Base-by-base conservation (phyloP, 1,140 invertebrate genomes). In the Drosophila azteca region DNA sequence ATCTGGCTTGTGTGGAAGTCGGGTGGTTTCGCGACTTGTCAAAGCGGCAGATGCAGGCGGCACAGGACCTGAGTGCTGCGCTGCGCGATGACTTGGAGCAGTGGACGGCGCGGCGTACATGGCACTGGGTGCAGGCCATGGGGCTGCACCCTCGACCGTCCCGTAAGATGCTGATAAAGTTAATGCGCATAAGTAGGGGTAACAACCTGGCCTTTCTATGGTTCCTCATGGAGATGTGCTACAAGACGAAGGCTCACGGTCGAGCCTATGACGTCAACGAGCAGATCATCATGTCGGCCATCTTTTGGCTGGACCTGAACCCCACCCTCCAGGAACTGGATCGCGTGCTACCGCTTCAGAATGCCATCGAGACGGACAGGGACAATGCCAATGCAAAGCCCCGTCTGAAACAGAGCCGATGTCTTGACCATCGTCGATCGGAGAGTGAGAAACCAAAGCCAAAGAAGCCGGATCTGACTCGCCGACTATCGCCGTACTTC, bases 131-230 rank as follows among this genome's bases (percentile, higher is more conserved):
- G 3, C 7, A 8, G 1, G n/a, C 15, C 2, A 5, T 90, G 31
- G 89, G 84, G 2, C 1, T 90, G 0, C 7, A 63, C 2, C 78
- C 89, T 0, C 26, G 11, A 2, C 65, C 73, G 3, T 6, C 31
- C 0, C 13, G 13, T 17, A 7, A 31, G 6, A 44, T 45, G 0
- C 9, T 90, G n/a, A 24, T 9, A 0, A 6, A 15, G 2, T 45
- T 75, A 2, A 68, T 83, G 13, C 1, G n/a, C 6, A 59, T 90
- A 35, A 76, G 77, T 8, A 68, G 65, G 1, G 81, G 71, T 17
- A 89, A 72, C 43, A 83, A 90, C 44, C 46, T 90, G 8, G 88
- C 88, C 24, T 90, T 90, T 35, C 66, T 90, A 0, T 90, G 88
- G 88, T 90, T 89, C 46, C 65, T 90, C 7, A 79, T 82, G 84